These are phyloP conservation scores for Enteromius radiatus DNA, from an alignment of 2,797 vertebrate genomes.

Conservation along the genomic window DNA sequence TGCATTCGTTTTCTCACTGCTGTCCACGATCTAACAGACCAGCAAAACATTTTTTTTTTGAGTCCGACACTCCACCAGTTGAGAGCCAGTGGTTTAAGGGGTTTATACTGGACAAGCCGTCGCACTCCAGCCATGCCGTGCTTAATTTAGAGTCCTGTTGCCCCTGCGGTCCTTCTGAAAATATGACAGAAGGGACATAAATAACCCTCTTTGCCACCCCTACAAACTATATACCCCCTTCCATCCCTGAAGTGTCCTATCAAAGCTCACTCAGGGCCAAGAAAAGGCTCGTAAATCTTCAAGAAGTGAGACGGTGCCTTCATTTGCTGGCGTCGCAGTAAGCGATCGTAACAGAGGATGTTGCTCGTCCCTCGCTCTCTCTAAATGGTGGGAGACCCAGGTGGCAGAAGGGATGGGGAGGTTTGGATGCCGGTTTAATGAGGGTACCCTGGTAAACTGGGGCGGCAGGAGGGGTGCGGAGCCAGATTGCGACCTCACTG, in stretches of 20 bases:
- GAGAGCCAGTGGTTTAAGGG: slow-evolving; percentile 23
- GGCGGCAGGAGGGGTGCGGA: slow-evolving; percentile 38
- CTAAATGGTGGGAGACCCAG: slow-evolving; percentile 37
- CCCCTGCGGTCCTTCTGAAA: slow-evolving; percentile 60
- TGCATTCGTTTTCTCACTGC: background rate
- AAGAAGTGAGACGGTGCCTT: slow-evolving; percentile 25
- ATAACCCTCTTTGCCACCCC: slow-evolving; percentile 58
- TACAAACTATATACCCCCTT: slow-evolving; percentile 47
- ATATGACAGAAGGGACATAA: slow-evolving; percentile 61
- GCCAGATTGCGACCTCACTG: slow-evolving; percentile 50
- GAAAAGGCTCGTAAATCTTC: slow-evolving; percentile 45
- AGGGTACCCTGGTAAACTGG: slow-evolving; percentile 50
- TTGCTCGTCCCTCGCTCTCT: slow-evolving; percentile 25
- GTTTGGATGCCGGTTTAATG: slow-evolving; percentile 50
- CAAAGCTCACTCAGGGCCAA: slow-evolving; percentile 33
- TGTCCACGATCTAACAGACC: background rate
- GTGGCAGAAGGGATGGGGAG: slow-evolving; percentile 26
- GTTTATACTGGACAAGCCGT: slow-evolving; percentile 67
- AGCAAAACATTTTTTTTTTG: background rate
- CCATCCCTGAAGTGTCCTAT: slow-evolving; percentile 10
- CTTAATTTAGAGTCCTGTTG: slow-evolving; percentile 66
- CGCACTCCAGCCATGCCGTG: slow-evolving; percentile 66
- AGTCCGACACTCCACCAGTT: background rate
- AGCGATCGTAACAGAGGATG: slow-evolving; percentile 24
- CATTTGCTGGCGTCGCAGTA: slow-evolving; percentile 29